Percentiles rank a stretch among this genome's conserved stretches.
These are phyloP conservation scores for Amphiprion ocellaris DNA, from an alignment of 2,113 vertebrate genomes.

Conservation along the genomic window DNA sequence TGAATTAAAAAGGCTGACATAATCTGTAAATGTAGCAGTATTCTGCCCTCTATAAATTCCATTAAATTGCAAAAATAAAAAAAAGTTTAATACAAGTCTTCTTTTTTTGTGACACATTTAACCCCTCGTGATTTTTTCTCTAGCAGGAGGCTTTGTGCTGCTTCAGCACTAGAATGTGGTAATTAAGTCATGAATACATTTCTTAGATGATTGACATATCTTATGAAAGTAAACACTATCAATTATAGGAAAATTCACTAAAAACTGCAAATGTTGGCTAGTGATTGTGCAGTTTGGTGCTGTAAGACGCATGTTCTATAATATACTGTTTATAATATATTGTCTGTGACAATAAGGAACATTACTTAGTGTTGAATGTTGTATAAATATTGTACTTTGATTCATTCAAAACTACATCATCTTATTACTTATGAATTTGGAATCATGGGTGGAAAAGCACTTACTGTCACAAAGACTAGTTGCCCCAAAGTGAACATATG, in stretches of 20 bases:
- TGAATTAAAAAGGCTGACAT: constrained; percentile 76
- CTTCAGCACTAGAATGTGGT: background rate
- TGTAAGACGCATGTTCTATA: too few relatives aligned
- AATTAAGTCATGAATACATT: too few relatives aligned
- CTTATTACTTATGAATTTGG: too few relatives aligned
- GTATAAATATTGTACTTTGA: too few relatives aligned
- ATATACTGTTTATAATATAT: too few relatives aligned
- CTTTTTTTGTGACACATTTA: constrained; percentile 58
- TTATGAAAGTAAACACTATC: background rate
- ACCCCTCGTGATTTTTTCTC: constrained; percentile 28
- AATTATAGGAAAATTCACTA: background rate
- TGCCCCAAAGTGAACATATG: background rate
- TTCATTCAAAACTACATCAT: too few relatives aligned
- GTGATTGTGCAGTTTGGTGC: too few relatives aligned
- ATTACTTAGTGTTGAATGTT: too few relatives aligned
- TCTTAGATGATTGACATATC: too few relatives aligned
- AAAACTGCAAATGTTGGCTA: background rate
- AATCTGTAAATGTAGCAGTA: constrained; percentile 67
- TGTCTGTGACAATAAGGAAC: too few relatives aligned
- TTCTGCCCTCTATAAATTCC: constrained; percentile 68
- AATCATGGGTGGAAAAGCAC: background rate
- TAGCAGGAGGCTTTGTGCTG: background rate
- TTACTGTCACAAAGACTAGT: background rate
- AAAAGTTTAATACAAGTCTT: constrained; percentile 49
- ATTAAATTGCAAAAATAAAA: constrained; percentile 49